Conservation (phyloP, 2,113 vertebrate species). For the Sciurus niger region DNA sequence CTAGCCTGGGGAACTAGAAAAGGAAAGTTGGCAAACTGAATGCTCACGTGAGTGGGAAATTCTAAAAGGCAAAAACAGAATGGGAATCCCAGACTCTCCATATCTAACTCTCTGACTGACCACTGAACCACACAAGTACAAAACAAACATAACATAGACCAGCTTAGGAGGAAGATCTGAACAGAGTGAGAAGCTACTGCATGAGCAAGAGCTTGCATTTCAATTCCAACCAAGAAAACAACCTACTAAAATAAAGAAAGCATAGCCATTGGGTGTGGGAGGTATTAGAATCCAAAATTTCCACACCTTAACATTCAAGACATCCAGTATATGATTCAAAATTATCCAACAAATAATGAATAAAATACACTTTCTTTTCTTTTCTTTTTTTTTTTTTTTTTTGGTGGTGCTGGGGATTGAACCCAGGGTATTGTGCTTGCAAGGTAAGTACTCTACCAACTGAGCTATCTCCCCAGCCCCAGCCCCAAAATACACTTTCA, state of each 20-base stretch:
- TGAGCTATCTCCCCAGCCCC: no score
- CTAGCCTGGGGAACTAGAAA: background rate
- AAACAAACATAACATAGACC: background rate
- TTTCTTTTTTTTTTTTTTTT: no score
- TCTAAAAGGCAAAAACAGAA: background rate
- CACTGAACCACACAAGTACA: background rate
- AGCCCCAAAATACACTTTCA: background rate
- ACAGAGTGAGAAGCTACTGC: background rate
- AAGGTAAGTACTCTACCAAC: no score
- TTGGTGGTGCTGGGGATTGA: no score
- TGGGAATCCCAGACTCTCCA: background rate
- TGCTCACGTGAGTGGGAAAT: background rate
- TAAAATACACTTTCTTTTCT: constrained; percentile 51
- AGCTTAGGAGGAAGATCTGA: background rate
- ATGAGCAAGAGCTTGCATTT: background rate
- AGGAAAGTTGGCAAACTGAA: background rate
- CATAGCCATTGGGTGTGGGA: background rate
- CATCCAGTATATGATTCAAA: constrained; percentile 48
- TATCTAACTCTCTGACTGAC: background rate
- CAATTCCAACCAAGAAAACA: constrained; percentile 15
- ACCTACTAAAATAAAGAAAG: constrained; percentile 44
- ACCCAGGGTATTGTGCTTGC: no score
- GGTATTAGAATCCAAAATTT: constrained; percentile 45
- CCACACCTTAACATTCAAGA: constrained; percentile 44
- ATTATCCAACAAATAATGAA: constrained; percentile 5